Evolutionary conservation across 1,140 invertebrate species (phyloP).

Genomic region (Bombus huntii): DNA sequence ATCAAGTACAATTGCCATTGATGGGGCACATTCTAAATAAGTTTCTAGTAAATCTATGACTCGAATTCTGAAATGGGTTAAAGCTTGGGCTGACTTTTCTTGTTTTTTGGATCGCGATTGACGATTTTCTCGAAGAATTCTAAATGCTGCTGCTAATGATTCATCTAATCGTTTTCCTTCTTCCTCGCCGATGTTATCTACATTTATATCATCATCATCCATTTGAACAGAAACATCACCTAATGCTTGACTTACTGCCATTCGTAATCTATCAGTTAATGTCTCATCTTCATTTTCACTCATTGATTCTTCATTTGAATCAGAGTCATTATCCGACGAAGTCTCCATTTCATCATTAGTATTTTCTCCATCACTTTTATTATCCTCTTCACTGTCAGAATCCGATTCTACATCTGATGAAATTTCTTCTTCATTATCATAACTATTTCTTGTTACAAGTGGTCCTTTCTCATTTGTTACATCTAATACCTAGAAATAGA

Average conservation of each 20-base stretch:
- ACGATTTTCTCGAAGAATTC: slow-evolving; percentile 84
- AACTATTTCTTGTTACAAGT: slow-evolving; percentile 73
- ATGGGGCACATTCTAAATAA: slow-evolving; percentile 86
- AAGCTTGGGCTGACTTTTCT: slow-evolving; percentile 85
- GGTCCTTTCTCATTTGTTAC: slow-evolving; percentile 86
- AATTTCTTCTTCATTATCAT: slow-evolving; percentile 73
- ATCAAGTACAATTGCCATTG: slow-evolving; percentile 86
- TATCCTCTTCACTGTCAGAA: slow-evolving; percentile 75
- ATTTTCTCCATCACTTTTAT: slow-evolving; percentile 69
- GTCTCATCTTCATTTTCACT: slow-evolving; percentile 84
- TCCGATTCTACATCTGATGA: slow-evolving; percentile 63
- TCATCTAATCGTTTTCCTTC: slow-evolving; percentile 88
- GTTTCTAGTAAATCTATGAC: slow-evolving; percentile 88
- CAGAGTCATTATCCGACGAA: slow-evolving; percentile 75
- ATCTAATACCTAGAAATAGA: slow-evolving; percentile 83
- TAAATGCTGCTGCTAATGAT: slow-evolving; percentile 88
- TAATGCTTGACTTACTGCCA: slow-evolving; percentile 86
- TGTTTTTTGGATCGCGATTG: slow-evolving; percentile 86
- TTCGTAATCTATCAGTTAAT: slow-evolving; percentile 86
- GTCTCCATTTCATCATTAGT: slow-evolving; percentile 73
- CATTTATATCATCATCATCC: slow-evolving; percentile 88
- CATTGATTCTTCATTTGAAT: slow-evolving; percentile 73
- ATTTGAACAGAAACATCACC: slow-evolving; percentile 83
- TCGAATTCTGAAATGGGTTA: slow-evolving; percentile 88
- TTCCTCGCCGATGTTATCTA: slow-evolving; percentile 89